phyloP scores from a whole-genome alignment of 2,113 vertebrate species.

The Cinclus cinclus region DNA sequence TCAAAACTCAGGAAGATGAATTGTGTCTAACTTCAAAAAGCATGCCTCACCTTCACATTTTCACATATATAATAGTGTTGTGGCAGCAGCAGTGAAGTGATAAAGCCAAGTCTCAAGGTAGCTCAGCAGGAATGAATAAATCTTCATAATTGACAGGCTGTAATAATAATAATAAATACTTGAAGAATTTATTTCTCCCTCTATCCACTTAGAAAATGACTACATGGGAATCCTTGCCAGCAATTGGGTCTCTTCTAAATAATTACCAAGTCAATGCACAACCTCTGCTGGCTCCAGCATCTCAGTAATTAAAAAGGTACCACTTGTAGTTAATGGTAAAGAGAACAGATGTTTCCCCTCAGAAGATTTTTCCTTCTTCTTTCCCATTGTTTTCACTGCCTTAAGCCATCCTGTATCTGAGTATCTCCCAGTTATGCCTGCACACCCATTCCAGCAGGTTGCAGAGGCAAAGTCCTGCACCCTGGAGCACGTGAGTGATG shows the following conservation, averaged over 20 bases:
- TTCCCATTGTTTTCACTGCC: not conserved
- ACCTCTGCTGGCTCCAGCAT: constrained; percentile 20
- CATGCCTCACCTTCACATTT: not conserved
- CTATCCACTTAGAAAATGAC: constrained; percentile 16
- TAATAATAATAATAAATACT: constrained; percentile 60
- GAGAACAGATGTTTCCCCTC: not conserved
- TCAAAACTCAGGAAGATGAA: constrained; percentile 7
- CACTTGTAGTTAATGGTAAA: constrained; percentile 11
- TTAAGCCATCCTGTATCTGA: not conserved
- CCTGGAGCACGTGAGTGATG: fast-evolving
- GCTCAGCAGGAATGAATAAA: constrained; percentile 33
- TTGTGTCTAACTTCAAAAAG: not conserved
- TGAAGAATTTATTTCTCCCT: constrained; percentile 48
- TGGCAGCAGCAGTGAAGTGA: constrained; percentile 20
- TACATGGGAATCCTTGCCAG: not conserved
- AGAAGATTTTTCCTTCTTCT: not conserved
- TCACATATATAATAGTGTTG: not conserved
- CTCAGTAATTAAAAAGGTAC: constrained; percentile 49
- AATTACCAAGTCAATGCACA: constrained; percentile 29
- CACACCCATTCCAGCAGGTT: not conserved
- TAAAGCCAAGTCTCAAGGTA: not conserved
- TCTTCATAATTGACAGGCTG: constrained; percentile 26
- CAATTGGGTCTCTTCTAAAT: constrained; percentile 19
- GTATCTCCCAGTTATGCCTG: not conserved
- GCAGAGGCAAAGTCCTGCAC: not conserved